Evolutionary conservation across 2,113 vertebrate species (phyloP).

Genomic region (Pachycephala philippinensis): DNA sequence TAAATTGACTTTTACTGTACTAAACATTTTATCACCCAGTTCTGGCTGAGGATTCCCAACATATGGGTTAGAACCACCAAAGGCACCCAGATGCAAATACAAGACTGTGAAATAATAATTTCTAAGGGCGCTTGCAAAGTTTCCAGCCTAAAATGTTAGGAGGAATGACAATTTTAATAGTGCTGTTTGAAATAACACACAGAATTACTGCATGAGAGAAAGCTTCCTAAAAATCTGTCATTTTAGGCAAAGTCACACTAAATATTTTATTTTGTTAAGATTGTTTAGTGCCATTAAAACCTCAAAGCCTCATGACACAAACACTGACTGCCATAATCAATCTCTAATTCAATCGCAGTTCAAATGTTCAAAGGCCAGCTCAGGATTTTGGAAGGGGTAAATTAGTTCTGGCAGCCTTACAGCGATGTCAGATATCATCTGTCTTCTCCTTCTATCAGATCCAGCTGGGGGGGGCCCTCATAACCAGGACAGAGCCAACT

Average conservation of each 20-base stretch:
- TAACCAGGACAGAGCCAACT: background rate
- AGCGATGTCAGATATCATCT: slow-evolving; percentile 9
- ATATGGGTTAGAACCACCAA: background rate
- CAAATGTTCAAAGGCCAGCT: slow-evolving; percentile 3
- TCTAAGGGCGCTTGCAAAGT: background rate
- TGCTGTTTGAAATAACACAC: background rate
- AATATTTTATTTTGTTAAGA: background rate
- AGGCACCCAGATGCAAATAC: background rate
- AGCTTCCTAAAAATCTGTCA: background rate
- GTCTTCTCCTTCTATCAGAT: slow-evolving; percentile 12
- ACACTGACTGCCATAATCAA: background rate
- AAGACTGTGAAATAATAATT: background rate
- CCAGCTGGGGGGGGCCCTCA: background rate
- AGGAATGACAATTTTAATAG: background rate
- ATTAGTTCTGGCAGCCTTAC: background rate
- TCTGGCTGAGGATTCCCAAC: background rate
- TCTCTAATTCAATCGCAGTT: background rate
- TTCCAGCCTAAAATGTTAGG: background rate
- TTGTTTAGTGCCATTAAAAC: background rate
- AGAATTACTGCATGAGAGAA: background rate
- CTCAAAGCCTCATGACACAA: background rate
- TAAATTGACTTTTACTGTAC: background rate
- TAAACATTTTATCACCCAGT: background rate
- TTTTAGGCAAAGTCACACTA: background rate
- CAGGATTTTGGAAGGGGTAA: slow-evolving; percentile 13